phyloP scores from a whole-genome alignment of 2,888 invertebrate genomes.

The Philereme transversata region DNA sequence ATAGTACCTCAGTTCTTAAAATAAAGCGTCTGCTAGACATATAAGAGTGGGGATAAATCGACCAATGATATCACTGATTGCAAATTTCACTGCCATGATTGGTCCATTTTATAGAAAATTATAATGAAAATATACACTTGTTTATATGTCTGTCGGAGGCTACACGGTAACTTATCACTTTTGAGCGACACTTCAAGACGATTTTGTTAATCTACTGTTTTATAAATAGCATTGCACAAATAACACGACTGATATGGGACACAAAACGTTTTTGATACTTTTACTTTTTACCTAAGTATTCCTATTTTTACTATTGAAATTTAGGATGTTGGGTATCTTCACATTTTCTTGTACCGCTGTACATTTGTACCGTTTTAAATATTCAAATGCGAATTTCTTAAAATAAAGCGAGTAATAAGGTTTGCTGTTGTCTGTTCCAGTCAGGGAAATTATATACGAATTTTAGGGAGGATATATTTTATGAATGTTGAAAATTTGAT shows the following conservation, averaged over 20 bases:
- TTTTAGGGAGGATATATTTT: constrained; percentile 48
- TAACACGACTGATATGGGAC: constrained; percentile 82
- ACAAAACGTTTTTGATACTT: constrained; percentile 82
- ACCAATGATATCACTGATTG: constrained; percentile 81
- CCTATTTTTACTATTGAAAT: constrained; percentile 65
- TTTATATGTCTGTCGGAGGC: constrained; percentile 83
- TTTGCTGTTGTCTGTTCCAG: neutral
- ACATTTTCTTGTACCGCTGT: constrained; percentile 64
- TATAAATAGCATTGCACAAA: constrained; percentile 80
- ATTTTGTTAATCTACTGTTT: constrained; percentile 72
- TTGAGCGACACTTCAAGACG: constrained; percentile 83
- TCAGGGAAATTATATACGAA: constrained; percentile 61
- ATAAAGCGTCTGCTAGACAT: constrained; percentile 77
- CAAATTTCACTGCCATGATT: constrained; percentile 80
- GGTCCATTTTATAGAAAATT: constrained; percentile 79
- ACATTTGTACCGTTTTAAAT: constrained; percentile 44
- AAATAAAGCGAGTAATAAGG: constrained; percentile 2
- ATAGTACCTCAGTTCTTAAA: constrained; percentile 72
- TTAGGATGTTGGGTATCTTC: constrained; percentile 63
- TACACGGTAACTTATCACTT: constrained; percentile 74
- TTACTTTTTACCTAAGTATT: constrained; percentile 71
- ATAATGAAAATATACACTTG: constrained; percentile 73
- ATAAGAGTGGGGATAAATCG: constrained; percentile 69
- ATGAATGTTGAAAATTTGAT: constrained; percentile 60
- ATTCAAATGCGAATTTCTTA: constrained; percentile 65